These are phyloP conservation scores for Galeruca laticollis DNA, from an alignment of 2,888 invertebrate genomes.

Conservation along the genomic window DNA sequence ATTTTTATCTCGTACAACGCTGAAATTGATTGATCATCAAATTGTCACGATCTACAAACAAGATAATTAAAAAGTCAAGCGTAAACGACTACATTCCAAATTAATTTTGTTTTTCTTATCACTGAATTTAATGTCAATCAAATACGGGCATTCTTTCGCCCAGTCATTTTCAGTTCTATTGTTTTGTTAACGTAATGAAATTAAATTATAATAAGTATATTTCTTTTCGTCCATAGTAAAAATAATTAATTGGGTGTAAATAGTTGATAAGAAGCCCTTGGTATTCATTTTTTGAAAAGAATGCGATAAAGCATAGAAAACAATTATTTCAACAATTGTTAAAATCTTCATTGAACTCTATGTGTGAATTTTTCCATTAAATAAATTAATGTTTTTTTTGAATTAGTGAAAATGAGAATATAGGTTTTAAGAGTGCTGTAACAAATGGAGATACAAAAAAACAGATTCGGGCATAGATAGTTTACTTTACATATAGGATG, in stretches of 20 bases:
- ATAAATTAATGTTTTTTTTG: neutral
- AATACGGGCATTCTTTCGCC: constrained; percentile 10
- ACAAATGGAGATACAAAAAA: no score
- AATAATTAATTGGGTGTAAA: constrained; percentile 22
- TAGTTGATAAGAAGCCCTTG: constrained; percentile 4
- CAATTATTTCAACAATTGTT: neutral
- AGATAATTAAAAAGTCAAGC: constrained; percentile 25
- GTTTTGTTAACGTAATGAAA: constrained; percentile 11
- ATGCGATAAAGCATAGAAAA: neutral
- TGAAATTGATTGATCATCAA: constrained; percentile 22
- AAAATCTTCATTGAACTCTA: neutral
- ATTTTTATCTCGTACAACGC: constrained; percentile 16
- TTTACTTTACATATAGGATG: no score
- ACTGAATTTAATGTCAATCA: constrained; percentile 19
- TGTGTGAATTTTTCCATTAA: neutral
- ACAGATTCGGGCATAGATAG: no score
- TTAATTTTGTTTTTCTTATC: constrained; percentile 25
- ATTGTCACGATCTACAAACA: constrained; percentile 23
- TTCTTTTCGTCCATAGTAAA: constrained; percentile 9
- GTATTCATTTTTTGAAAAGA: neutral
- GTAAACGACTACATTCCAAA: constrained; percentile 25
- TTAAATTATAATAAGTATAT: constrained; percentile 7
- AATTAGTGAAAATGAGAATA: neutral
- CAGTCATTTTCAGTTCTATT: constrained; percentile 20
- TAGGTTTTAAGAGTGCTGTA: neutral